Evolutionary conservation across 2,797 vertebrate genomes (phyloP), one percentile per base, ranked within the genome.

Genomic region (Coendou prehensilis): DNA sequence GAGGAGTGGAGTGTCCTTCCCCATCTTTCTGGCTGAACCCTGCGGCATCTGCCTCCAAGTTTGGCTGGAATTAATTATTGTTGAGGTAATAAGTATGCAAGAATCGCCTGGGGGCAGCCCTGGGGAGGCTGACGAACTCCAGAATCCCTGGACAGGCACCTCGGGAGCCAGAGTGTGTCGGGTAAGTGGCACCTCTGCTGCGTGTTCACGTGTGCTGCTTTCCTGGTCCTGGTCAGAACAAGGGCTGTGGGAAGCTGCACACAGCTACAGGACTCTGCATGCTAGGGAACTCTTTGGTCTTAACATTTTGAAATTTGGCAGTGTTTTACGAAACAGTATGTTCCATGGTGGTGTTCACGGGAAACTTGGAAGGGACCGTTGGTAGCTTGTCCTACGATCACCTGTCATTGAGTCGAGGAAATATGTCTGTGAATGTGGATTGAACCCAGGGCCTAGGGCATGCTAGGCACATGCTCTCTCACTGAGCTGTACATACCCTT

Each of bases 251-350:
- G 69, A 45, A 85, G 73, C 54, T 82, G 37, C 30, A 56, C 0
- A 41, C 45, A 61, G 59, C 61, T 47, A 4, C 10, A 56, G 41
- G 30, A 28, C 61, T 80, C 37, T 92, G 30, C 10, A 28, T 78
- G 26, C 80, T 73, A 26, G n/a, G 9, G 17, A 73, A 3, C 50
- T 71, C n/a, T 87, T 79, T 78, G 26, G 45, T 56, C 2, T 64
- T 64, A 45, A 41, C 4, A 75, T 54, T 96, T 87, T 89, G 28
- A 88, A 88, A 83, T 96, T 82, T 15, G 47, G 23, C 63, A 88
- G 84, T 91, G 37, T 93, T 88, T 79, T 76, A 90, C 13, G 71
- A 73, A 91, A n/a, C 84, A 87, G 6, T 94, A 63, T n/a, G 91
- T 89, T 86, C 76, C 64, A 61, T 89, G 13, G 69, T 47, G 8